A percentile compares a stretch with the other conserved stretches of the same genome.
phyloP scores from a whole-genome alignment of 2,113 vertebrate genomes.

The Xerus inauris region DNA sequence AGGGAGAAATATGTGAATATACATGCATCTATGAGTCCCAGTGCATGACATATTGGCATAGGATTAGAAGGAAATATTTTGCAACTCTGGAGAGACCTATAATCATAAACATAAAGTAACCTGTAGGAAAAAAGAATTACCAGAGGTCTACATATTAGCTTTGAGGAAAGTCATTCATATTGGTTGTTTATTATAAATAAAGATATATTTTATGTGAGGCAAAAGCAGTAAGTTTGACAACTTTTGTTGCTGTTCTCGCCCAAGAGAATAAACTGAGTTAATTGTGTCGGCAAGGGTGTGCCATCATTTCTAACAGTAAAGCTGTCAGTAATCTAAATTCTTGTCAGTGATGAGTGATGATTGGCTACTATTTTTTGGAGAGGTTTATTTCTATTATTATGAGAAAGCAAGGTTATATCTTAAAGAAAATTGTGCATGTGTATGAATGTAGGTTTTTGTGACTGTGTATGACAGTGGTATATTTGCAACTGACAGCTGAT shows the following conservation, averaged over 20 bases:
- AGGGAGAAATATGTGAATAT: background rate
- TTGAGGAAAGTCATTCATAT: background rate
- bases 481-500: background rate
- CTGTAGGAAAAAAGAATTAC: background rate
- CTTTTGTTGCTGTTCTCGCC: background rate
- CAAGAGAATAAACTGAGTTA: background rate
- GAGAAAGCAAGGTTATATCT: background rate
- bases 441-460: background rate
- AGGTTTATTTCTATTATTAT: background rate
- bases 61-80: constrained; percentile 1
- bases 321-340: background rate
- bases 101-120: background rate
- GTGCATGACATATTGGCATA: background rate
- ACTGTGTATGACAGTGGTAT: background rate
- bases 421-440: background rate
- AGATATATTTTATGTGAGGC: background rate
- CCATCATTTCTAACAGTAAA: background rate
- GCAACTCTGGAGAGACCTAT: background rate
- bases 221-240: background rate
- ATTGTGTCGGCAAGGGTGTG: background rate
- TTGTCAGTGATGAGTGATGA: background rate
- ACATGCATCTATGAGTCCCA: background rate
- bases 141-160: background rate
- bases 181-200: constrained; percentile 13
- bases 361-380: background rate